phyloP scores from a whole-genome alignment of 2,797 vertebrate genomes.

The Melanotaenia nigrans region DNA sequence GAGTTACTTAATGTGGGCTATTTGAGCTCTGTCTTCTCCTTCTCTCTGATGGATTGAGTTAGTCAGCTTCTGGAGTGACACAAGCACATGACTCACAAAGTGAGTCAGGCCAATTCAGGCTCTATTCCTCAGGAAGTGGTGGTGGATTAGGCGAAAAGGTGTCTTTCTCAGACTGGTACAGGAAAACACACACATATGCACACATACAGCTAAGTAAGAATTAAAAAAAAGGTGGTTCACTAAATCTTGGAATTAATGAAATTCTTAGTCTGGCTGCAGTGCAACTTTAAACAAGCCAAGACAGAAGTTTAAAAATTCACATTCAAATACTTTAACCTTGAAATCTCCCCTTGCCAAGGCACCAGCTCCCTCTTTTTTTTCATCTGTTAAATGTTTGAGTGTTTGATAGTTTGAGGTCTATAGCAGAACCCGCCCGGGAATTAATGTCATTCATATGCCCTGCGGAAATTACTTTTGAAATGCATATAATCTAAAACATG shows the following conservation, averaged over 20 bases:
- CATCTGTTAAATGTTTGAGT: conserved; percentile 90
- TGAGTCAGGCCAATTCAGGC: conserved; percentile 69
- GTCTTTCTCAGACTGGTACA: conserved; percentile 68
- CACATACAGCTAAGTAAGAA: conserved; percentile 37
- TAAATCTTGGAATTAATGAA: conserved; percentile 67
- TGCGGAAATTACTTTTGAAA: conserved; percentile 99
- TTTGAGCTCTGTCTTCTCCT: conserved; percentile 38
- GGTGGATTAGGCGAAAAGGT: conserved; percentile 70
- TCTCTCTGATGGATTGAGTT: conserved; percentile 38
- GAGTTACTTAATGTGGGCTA: conserved; percentile 50
- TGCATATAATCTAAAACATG: conserved; percentile 99
- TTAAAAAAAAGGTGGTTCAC: conserved; percentile 19
- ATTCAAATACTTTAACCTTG: conserved; percentile 89
- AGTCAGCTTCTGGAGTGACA: conserved; percentile 63
- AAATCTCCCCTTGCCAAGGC: conserved; percentile 86
- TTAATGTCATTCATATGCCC: conserved; percentile 98
- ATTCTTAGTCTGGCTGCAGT: conserved; percentile 74
- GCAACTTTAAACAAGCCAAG: conserved; percentile 85
- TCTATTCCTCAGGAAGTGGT: conserved; percentile 67
- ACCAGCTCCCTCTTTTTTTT: conserved; percentile 80
- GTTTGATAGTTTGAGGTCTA: conserved; percentile 88
- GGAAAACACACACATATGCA: conserved; percentile 28
- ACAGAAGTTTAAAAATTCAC: conserved; percentile 84
- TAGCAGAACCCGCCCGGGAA: conserved; percentile 90
- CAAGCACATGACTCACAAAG: conserved; percentile 69